A percentile compares a stretch with the other conserved stretches of the same genome.
These are phyloP conservation scores for Baronia brevicornis DNA, from an alignment of 2,888 invertebrate genomes.

Conservation along the genomic window DNA sequence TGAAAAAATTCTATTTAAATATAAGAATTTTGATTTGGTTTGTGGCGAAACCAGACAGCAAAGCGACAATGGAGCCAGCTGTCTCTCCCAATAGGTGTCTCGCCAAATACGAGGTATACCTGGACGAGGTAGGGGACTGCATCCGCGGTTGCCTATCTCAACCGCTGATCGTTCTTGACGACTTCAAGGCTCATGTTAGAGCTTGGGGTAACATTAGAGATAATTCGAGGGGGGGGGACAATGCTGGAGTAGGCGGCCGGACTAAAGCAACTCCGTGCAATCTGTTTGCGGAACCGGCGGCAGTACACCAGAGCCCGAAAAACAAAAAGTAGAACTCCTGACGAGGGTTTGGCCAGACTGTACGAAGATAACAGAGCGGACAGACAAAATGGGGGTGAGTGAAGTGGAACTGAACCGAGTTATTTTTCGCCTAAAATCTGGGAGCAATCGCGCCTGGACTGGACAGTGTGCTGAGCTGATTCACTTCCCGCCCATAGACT, in stretches of 20 bases:
- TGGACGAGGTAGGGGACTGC: slow-evolving; percentile 8
- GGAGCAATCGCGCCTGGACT: not conserved
- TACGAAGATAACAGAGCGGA: slow-evolving; percentile 6
- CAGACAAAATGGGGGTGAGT: not conserved
- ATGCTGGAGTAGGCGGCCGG: too few relatives aligned
- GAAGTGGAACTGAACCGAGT: not conserved
- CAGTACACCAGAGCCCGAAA: not conserved
- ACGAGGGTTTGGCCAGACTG: not conserved
- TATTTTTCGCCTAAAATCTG: not conserved
- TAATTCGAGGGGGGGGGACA: too few relatives aligned
- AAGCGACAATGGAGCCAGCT: too few relatives aligned
- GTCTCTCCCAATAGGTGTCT: too few relatives aligned
- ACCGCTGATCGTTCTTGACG: slow-evolving; percentile 11
- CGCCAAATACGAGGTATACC: too few relatives aligned
- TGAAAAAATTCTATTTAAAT: too few relatives aligned
- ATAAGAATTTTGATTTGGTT: too few relatives aligned
- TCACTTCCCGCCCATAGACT: slow-evolving; percentile 4
- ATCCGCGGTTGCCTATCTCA: slow-evolving; percentile 7
- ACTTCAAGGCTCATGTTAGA: too few relatives aligned
- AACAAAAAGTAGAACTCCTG: not conserved
- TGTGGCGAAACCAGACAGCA: too few relatives aligned
- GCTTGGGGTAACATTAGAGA: too few relatives aligned
- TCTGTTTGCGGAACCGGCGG: not conserved
- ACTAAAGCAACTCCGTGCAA: not conserved
- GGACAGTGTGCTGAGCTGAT: slow-evolving; percentile 1